Conservation (phyloP, 2,888 invertebrate genomes). For the Drosophila demipolita region DNA sequence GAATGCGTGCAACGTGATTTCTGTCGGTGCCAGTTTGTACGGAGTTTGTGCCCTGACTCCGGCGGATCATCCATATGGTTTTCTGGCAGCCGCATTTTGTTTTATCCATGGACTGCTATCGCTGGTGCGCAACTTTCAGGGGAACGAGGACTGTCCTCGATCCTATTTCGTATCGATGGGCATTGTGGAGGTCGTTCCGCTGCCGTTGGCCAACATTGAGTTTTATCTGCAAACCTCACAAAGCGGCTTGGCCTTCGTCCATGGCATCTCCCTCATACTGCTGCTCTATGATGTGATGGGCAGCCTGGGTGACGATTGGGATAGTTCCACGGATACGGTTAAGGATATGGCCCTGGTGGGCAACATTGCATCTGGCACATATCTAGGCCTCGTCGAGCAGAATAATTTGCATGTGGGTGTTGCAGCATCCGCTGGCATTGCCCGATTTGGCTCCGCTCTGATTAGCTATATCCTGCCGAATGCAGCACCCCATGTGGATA, state of each 20-base stretch:
- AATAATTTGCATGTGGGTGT: constrained; percentile 54
- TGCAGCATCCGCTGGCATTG: constrained; percentile 48
- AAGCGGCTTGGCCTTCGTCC: constrained; percentile 61
- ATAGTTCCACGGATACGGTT: constrained; percentile 49
- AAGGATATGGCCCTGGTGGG: constrained; percentile 69
- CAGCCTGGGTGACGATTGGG: constrained; percentile 56
- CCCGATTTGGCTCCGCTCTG: constrained; percentile 14
- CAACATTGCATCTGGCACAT: constrained; percentile 66
- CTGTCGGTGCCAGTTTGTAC: constrained; percentile 58
- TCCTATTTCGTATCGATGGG: constrained; percentile 46
- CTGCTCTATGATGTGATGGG: constrained; percentile 66
- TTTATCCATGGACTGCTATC: constrained; percentile 67
- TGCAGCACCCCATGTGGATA: constrained; percentile 4
- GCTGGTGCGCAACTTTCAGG: constrained; percentile 34
- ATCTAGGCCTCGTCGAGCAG: constrained; percentile 56
- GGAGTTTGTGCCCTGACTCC: constrained; percentile 52
- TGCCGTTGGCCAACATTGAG: constrained; percentile 76
- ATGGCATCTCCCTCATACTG: constrained; percentile 67
- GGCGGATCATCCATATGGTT: constrained; percentile 62
- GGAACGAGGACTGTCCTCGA: constrained; percentile 18
- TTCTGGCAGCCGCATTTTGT: constrained; percentile 63
- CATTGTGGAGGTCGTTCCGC: constrained; percentile 63
- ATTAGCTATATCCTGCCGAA: not conserved
- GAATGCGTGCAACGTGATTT: constrained; percentile 24
- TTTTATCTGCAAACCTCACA: constrained; percentile 59